Evolutionary conservation across 2,888 invertebrate genomes (phyloP).

Genomic region (Brachyptera putata): DNA sequence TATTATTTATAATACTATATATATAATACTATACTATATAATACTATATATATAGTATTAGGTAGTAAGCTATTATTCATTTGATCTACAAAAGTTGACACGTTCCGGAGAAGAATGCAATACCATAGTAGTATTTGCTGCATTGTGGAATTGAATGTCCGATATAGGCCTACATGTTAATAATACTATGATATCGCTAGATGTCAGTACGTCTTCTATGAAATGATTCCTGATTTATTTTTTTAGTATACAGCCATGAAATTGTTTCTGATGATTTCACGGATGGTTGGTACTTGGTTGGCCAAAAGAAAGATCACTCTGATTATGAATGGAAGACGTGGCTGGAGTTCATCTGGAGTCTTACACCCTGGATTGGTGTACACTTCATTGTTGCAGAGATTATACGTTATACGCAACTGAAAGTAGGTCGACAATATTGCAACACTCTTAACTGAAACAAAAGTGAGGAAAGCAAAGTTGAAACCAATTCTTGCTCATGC

Average conservation of each 20-base stretch:
- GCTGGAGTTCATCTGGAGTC: conserved; percentile 51
- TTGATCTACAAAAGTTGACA: too few species aligned
- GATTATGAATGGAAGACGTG: conserved; percentile 70
- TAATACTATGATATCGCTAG: not conserved
- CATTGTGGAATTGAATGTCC: not conserved
- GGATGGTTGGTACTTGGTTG: conserved; percentile 54
- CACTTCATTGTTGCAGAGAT: conserved; percentile 55
- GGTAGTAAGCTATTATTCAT: too few species aligned
- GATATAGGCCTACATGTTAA: conserved; percentile 4
- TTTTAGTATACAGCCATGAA: conserved; percentile 44
- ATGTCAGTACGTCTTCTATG: not conserved
- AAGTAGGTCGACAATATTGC: conserved; percentile 40
- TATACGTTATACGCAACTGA: conserved; percentile 41
- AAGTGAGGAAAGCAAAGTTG: not conserved
- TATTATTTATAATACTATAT: too few species aligned
- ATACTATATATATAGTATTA: too few species aligned
- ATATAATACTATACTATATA: too few species aligned
- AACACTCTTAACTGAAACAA: not conserved
- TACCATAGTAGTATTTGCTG: too few species aligned
- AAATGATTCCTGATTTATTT: not conserved
- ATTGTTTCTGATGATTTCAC: conserved; percentile 51
- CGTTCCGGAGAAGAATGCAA: too few species aligned
- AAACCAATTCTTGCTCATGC: too few species aligned
- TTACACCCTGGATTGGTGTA: conserved; percentile 53
- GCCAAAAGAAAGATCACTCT: conserved; percentile 58